Evolutionary conservation across 2,113 vertebrate genomes (phyloP).

Genomic region (Danio rerio): GRCz12tu NC_133195.1:22635001-22635500

Average conservation of each 20-base stretch:
- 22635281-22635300: slow-evolving; percentile 92
- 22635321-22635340: background rate
- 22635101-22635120: slow-evolving; percentile 93
- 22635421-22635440: too few species aligned
- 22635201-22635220: slow-evolving; percentile 96
- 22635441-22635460: too few species aligned
- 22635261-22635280: slow-evolving; percentile 98
- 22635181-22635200: slow-evolving; percentile 93
- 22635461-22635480: too few species aligned
- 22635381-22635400: too few species aligned
- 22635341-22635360: background rate
- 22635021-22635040: slow-evolving; percentile 90
- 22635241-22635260: slow-evolving; percentile 92
- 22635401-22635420: too few species aligned
- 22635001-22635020: slow-evolving; percentile 96
- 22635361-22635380: too few species aligned
- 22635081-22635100: slow-evolving; percentile 91
- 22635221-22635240: slow-evolving; percentile 93
- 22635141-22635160: slow-evolving; percentile 97
- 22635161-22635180: slow-evolving; percentile 95
- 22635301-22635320: slow-evolving; percentile 37
- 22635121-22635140: slow-evolving; percentile 99
- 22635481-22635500: too few species aligned
- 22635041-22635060: slow-evolving; percentile 91
- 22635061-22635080: slow-evolving; percentile 98